These are phyloP conservation scores for Parotia lawesii DNA, from an alignment of 2,113 vertebrate genomes.

Conservation along the genomic window DNA sequence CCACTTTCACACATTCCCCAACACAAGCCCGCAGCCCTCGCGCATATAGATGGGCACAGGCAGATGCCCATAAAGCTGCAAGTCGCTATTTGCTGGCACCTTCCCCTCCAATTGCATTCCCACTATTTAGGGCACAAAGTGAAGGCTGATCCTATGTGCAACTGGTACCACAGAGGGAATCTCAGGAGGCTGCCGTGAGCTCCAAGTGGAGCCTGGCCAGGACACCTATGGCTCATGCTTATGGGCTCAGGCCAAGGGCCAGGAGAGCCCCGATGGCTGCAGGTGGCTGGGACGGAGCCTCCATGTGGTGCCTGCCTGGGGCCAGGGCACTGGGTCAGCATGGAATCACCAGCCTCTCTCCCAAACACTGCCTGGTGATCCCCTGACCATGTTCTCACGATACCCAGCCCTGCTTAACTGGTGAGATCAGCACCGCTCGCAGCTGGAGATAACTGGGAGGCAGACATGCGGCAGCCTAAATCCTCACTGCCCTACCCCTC, in stretches of 20 bases:
- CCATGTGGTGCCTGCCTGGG: rapidly evolving
- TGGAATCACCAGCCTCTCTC: not conserved
- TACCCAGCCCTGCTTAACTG: not conserved
- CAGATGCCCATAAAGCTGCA: not conserved
- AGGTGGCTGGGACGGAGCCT: not conserved
- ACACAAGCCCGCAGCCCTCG: not conserved
- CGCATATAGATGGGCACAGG: not conserved
- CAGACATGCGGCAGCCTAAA: not conserved
- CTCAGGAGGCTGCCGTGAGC: conserved; percentile 16
- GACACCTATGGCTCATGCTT: not conserved
- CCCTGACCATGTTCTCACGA: not conserved
- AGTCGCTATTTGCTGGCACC: not conserved
- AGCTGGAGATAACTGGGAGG: conserved; percentile 7
- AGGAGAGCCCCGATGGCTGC: not conserved
- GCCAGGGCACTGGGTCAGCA: not conserved
- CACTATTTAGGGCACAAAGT: conserved; percentile 14
- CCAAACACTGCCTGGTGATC: not conserved
- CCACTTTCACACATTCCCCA: not conserved
- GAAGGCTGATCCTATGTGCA: not conserved
- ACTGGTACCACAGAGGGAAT: not conserved
- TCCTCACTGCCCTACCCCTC: not conserved
- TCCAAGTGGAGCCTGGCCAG: conserved; percentile 30
- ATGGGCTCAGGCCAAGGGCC: not conserved
- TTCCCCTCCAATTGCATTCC: not conserved
- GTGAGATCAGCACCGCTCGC: not conserved